These are phyloP conservation scores for Pseudorhiza aurosa DNA, from an alignment of 30 jellyfish, hydroid and myxozoan species.

Conservation along the genomic window DNA sequence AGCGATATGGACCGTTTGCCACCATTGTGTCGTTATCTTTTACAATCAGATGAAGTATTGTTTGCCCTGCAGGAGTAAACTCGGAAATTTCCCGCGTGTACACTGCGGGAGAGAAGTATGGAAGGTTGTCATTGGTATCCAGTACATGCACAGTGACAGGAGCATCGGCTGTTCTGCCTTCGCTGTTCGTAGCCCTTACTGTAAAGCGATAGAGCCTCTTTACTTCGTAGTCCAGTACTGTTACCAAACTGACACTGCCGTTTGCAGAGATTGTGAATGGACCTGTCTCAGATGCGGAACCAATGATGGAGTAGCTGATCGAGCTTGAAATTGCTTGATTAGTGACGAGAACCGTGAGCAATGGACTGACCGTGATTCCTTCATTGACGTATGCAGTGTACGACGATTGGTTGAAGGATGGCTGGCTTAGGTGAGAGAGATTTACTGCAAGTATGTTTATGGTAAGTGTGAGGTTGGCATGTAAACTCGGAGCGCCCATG, in stretches of 20 bases:
- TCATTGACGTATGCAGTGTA: constrained; percentile 63
- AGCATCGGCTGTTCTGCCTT: constrained; percentile 54
- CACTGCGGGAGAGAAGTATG: constrained; percentile 52
- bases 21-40: constrained; percentile 68
- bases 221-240: constrained; percentile 65
- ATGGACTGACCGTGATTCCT: constrained; percentile 15
- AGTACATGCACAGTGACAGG: constrained; percentile 58
- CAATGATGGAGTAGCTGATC: constrained; percentile 23
- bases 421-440: constrained; percentile 57
- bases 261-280: constrained; percentile 52
- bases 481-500: constrained; percentile 58
- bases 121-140: constrained; percentile 89
- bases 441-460: constrained; percentile 65
- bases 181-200: constrained; percentile 77
- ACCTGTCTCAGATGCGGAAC: constrained; percentile 43
- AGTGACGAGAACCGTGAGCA: constrained; percentile 46
- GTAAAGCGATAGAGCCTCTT: constrained; percentile 56
- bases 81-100: constrained; percentile 66
- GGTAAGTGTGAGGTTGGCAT: constrained; percentile 39
- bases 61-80: constrained; percentile 51
- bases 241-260: constrained; percentile 46
- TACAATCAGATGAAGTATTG: constrained; percentile 42
- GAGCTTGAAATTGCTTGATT: constrained; percentile 14
- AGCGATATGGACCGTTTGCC: constrained; percentile 37
- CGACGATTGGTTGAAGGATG: constrained; percentile 51